These are phyloP conservation scores for Caenorhabditis sinica DNA, from an alignment of 2,888 invertebrate species.

Conservation along the genomic window DNA sequence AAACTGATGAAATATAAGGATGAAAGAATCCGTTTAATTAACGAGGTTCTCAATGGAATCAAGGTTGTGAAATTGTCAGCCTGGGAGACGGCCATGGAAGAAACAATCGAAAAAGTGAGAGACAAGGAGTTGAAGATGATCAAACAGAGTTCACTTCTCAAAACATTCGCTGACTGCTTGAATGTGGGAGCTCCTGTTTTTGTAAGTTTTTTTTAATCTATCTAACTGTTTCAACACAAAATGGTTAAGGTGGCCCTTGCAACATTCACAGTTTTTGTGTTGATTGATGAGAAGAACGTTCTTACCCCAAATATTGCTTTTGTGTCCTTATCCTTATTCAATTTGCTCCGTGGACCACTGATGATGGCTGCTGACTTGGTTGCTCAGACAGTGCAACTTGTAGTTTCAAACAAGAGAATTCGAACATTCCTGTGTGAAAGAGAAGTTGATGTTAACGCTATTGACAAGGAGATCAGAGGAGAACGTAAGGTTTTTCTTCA, in stretches of 20 bases:
- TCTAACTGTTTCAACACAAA: neutral
- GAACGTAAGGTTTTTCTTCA: constrained; percentile 61
- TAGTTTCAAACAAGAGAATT: constrained; percentile 80
- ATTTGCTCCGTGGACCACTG: constrained; percentile 87
- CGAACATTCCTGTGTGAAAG: constrained; percentile 77
- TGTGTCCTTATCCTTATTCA: constrained; percentile 97
- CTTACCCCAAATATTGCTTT: constrained; percentile 88
- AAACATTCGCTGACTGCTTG: constrained; percentile 79
- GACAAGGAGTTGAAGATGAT: constrained; percentile 70
- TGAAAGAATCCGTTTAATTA: constrained; percentile 94
- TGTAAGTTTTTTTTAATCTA: constrained; percentile 64
- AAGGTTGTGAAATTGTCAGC: constrained; percentile 87
- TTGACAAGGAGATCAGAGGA: constrained; percentile 66
- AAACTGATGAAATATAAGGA: constrained; percentile 95
- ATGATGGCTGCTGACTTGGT: constrained; percentile 85
- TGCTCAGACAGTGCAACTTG: constrained; percentile 80
- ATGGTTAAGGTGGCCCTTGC: constrained; percentile 78
- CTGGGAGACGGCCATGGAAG: constrained; percentile 85
- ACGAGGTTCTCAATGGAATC: constrained; percentile 94
- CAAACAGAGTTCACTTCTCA: constrained; percentile 76
- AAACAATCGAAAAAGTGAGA: constrained; percentile 72
- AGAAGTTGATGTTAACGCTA: constrained; percentile 62
- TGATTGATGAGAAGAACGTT: constrained; percentile 76
- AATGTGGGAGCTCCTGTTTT: constrained; percentile 81
- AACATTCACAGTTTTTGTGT: constrained; percentile 79